A percentile compares a stretch with the other conserved stretches of the same genome.
Evolutionary conservation across 2,888 invertebrate species (phyloP).

Genomic region (Syrista parreyssii): DNA sequence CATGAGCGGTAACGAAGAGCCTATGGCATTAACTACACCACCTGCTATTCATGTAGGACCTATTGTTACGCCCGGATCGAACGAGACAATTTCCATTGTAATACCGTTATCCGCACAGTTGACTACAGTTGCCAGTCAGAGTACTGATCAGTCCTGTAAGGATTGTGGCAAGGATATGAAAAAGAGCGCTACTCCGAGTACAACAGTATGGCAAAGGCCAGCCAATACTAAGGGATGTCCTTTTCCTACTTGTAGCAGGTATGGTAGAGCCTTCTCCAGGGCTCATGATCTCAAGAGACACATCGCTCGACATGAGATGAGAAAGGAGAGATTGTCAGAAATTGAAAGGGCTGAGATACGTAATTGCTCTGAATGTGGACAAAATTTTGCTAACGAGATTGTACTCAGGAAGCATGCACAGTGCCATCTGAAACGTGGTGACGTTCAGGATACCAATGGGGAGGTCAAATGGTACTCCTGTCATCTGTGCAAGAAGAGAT

Average conservation of each 20-base stretch:
- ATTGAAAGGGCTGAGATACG: conserved; percentile 25
- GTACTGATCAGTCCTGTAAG: conserved; percentile 38
- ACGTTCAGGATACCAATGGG: conserved; percentile 5
- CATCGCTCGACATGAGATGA: conserved; percentile 57
- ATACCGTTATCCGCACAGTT: conserved; percentile 58
- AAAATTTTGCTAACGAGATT: conserved; percentile 44
- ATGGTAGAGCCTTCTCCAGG: conserved; percentile 59
- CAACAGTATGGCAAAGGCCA: background rate
- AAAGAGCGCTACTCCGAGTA: conserved; percentile 14
- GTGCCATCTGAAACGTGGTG: conserved; percentile 30
- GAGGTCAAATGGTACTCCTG: conserved; percentile 40
- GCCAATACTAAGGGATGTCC: conserved; percentile 50
- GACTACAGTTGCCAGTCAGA: conserved; percentile 47
- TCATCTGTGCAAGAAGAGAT: conserved; percentile 58
- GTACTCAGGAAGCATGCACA: conserved; percentile 43
- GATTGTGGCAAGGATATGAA: conserved; percentile 36
- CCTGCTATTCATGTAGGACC: conserved; percentile 57
- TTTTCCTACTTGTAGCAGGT: conserved; percentile 57
- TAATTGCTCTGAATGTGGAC: conserved; percentile 45
- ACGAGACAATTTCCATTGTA: conserved; percentile 59
- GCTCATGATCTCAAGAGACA: conserved; percentile 62
- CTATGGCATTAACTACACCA: conserved; percentile 49
- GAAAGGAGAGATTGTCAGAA: conserved; percentile 51
- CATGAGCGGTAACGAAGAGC: conserved; percentile 44
- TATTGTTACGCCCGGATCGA: conserved; percentile 53